Base-by-base conservation (phyloP, 2,113 vertebrate species). In the Cochlearius cochlearius region DNA sequence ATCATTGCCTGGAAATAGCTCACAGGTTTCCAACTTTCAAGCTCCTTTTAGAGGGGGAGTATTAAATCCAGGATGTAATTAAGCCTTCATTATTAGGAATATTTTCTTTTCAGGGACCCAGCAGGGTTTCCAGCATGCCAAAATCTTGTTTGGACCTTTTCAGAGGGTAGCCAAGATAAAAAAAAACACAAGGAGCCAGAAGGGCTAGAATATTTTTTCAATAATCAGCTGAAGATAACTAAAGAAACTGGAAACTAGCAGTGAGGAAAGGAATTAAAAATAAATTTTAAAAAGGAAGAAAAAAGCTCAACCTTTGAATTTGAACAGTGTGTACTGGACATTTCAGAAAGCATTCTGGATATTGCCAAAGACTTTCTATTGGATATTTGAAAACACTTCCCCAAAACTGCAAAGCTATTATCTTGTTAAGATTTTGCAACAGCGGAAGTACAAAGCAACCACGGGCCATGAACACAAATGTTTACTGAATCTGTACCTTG, bases 1-100 rank as follows among this genome's bases (percentile, higher is more conserved):
- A 78, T 49, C 8, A 4, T 59, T 79, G 47, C 18, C 77, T 83
- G 38, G 71, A 96, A 94, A 79, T 49, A 94, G 39, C 56, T 88
- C 30, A 30, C 12, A 67, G 38, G 41, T 87, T 93, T 94, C 68
- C 41, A 86, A 55, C 26, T 64, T 95, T 43, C 38, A 86, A n/a
- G 56, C 13, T 86, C n/a, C 63, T 93, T 94, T 73, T 60, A 68
- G 75, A 86, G 71, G 14, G 9, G 6, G 15, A 50, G 15, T 71
- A 88, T 77, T 91, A 88, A 86, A 74, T 90, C n/a, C 78, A 81
- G 52, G 53, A 92, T 71, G 29, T 72, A 95, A 94, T 95, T 94
- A 96, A 92, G 82, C 39, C 22, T 86, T 94, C 36, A 52, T 90
- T 94, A 94, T 91, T 74, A 88, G 23, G 41, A 95, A 69, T 78